phyloP scores from a whole-genome alignment of 2,888 invertebrate genomes.

The Calameuta pallipes region DNA sequence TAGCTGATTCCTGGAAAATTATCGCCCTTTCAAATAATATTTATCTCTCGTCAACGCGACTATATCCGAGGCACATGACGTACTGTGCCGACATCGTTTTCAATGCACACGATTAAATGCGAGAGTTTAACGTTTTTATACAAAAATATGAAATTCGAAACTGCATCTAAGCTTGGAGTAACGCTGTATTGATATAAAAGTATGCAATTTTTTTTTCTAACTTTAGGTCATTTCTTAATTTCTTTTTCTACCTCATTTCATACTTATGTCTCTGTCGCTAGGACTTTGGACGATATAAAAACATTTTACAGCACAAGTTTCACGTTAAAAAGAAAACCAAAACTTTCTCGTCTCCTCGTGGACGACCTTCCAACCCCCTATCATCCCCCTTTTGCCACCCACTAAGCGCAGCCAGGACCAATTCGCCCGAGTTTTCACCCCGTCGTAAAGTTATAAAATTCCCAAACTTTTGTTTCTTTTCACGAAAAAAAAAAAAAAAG shows the following conservation, averaged over 20 bases:
- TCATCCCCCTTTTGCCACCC: neutral
- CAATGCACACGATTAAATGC: neutral
- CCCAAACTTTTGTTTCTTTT: slow-evolving; percentile 9
- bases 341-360: slow-evolving; percentile 13
- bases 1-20: neutral
- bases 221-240: neutral
- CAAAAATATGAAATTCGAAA: neutral
- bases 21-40: neutral
- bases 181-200: neutral
- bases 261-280: neutral
- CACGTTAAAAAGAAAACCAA: slow-evolving; percentile 13
- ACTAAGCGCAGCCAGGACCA: slow-evolving; percentile 6
- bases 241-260: neutral
- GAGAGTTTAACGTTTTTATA: neutral
- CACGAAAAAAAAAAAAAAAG: too few relatives aligned
- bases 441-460: slow-evolving; percentile 22
- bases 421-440: slow-evolving; percentile 22
- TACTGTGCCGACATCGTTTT: neutral
- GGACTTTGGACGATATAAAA: slow-evolving; percentile 5
- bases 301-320: slow-evolving; percentile 20
- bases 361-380: neutral
- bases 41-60: neutral
- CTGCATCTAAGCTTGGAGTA: neutral
- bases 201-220: neutral
- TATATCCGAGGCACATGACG: neutral